Evolutionary conservation across 1,140 invertebrate species (phyloP).

Genomic region (Oncopodura yosiiana): DNA sequence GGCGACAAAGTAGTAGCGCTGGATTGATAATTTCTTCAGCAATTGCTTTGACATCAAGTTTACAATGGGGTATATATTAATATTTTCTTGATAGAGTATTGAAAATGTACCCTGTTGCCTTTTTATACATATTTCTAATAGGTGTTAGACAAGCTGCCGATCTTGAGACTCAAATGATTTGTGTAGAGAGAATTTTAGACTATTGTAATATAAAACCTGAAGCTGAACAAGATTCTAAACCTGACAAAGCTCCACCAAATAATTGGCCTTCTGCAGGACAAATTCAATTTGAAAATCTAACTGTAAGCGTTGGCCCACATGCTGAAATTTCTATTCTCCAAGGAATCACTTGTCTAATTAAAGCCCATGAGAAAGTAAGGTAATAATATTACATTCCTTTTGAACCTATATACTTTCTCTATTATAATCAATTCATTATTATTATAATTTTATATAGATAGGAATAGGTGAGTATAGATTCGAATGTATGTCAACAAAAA

Average conservation of each 20-base stretch:
- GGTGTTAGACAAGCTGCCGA: constrained; percentile 69
- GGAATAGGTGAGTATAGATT: constrained; percentile 6
- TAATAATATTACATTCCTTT: background rate
- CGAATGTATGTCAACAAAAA: background rate
- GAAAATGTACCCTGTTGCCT: too few species aligned
- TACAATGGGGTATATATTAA: constrained; percentile 73
- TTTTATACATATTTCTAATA: too few species aligned
- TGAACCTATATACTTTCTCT: background rate
- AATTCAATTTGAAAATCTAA: constrained; percentile 45
- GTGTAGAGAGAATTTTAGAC: constrained; percentile 66
- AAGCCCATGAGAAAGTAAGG: constrained; percentile 41
- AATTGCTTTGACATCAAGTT: constrained; percentile 2
- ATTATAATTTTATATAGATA: background rate
- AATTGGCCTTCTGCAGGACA: constrained; percentile 46
- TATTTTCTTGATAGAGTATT: too few species aligned
- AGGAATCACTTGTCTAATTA: constrained; percentile 40
- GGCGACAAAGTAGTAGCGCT: constrained; percentile 8
- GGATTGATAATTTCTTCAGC: constrained; percentile 16
- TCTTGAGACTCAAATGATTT: constrained; percentile 69
- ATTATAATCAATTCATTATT: background rate
- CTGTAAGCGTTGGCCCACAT: constrained; percentile 52
- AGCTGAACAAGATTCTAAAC: constrained; percentile 7
- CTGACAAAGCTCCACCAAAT: constrained; percentile 34
- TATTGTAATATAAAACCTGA: constrained; percentile 46
- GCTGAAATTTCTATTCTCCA: constrained; percentile 45